Conservation (phyloP, 2,888 invertebrate species). For the Morpho achilles region DNA sequence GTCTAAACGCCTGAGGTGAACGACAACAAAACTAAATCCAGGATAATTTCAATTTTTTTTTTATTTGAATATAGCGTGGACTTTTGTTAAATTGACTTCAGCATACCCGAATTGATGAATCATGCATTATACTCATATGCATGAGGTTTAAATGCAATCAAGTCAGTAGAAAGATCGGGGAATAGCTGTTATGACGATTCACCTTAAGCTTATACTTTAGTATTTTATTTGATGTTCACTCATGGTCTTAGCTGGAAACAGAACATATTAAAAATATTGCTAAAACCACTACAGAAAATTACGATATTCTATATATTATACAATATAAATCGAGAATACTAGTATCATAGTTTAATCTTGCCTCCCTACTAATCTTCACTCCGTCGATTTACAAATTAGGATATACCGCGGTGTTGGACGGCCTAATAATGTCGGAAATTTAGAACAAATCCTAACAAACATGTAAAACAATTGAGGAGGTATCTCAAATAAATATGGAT, state of each 20-base stretch:
- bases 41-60: too few species aligned
- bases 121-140: too few species aligned
- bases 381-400: constrained; percentile 41
- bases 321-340: constrained; percentile 67
- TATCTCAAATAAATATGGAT: constrained; percentile 16
- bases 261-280: constrained; percentile 55
- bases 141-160: too few species aligned
- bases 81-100: too few species aligned
- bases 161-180: not conserved
- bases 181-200: constrained; percentile 40
- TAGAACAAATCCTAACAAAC: not conserved
- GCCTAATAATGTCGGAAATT: constrained; percentile 38
- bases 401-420: constrained; percentile 48
- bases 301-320: constrained; percentile 65
- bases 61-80: too few species aligned
- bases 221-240: constrained; percentile 32
- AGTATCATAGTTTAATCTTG: constrained; percentile 51
- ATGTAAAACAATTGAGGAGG: not conserved
- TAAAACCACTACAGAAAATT: constrained; percentile 63
- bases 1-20: too few species aligned
- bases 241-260: constrained; percentile 25
- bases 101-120: too few species aligned
- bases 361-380: constrained; percentile 47
- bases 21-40: too few species aligned
- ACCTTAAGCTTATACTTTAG: constrained; percentile 24